Base-by-base conservation (phyloP, 2,797 vertebrate genomes). In the Lepidocolaptes lacrymiger region DNA sequence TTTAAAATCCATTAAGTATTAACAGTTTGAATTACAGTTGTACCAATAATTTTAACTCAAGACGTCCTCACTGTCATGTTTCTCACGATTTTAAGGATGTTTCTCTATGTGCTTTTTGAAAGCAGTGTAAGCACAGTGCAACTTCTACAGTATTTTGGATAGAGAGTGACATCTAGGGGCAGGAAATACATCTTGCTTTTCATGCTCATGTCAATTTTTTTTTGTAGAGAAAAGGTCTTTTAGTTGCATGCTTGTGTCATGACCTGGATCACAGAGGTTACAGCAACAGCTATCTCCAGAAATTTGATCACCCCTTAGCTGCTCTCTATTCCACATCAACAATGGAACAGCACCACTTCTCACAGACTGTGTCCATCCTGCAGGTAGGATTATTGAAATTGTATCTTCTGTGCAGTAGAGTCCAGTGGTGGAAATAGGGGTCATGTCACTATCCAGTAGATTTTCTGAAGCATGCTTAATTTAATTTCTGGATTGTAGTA, bases 341-440 rank as follows among this genome's bases (percentile, higher is more conserved):
- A 49, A 99, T 99, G 99, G 99, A 99, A 95, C 99, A 99, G 94
- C 99, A 99, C 94, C 99, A 99, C 97, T 99, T 99, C 97, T 99
- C 99, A 3, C 99, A 99, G 98, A 99, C 99, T 0, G 99, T 99
- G 96, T 99, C 99, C 95, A 99, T 99, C 97, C 98, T 99, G 72
- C 99, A 99, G 99, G 99, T 99, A 99, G 98, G 98, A 94, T 96
- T 97, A 92, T 61, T 94, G 75, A 69, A 88, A 75, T 69, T 94
- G 24, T 82, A 21, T 77, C 66, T 81, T 89, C 51, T 46, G 62
- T 93, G 58, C 67, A 13, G 49, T 88, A 41, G 41, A 55, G 61
- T 75, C 75, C 49, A 72, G 36, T 84, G 74, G 26, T 83, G 67
- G 49, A 94, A 88, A 27, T 21, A 72, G 15, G 23, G 93, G 54